Base-by-base conservation (phyloP, 2,888 invertebrate genomes). In the Timandra comae region DNA sequence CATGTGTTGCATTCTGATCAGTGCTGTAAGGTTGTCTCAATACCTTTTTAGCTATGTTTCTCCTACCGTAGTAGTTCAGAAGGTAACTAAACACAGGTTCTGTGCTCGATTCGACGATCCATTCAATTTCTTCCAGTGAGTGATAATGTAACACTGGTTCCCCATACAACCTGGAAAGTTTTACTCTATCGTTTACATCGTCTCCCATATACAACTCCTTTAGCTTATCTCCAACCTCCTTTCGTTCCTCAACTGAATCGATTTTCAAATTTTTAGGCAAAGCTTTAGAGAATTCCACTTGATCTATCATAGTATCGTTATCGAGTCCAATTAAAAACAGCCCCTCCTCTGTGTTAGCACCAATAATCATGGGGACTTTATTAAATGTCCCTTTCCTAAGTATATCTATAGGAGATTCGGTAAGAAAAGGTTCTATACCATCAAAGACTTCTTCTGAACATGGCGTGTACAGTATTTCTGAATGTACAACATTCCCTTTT, bases 331-430 rank as follows among this genome's bases (percentile, higher is more conserved):
- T 47, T 33, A 82, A 53, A 3, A 79, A 31, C 7, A 70, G 43
- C 0, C 82, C 84, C 53, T 84, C 84, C 29, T 66, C 60, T 12
- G 49, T 56, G 23, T 66, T 76, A 3, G 46, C 35, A 0, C 82
- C 82, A 11, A 79, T 54, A 3, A 84, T 74, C 46, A 75, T 46
- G 0, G 84, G 84, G 1, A 82, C 70, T 54, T 74, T 76, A 22
- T 70, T 67, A 16, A 64, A 75, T 6, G 63, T 51, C 2, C 79
- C 77, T 42, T 50, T 61, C 1, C 42, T 37, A 0, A 80, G 40
- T 2, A 68, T 38, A 22, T 71, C 62, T 25, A 60, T 56, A 2
- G 82, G 78, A 8, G 49, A 35, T 22, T 77, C 67, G 2, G 65
- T 73, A 16, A 84, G 35, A 41, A 82, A 81, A 1, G 78, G 50